phyloP scores from a whole-genome alignment of 2,113 vertebrate genomes.

The Hypomesus transpacificus region DNA sequence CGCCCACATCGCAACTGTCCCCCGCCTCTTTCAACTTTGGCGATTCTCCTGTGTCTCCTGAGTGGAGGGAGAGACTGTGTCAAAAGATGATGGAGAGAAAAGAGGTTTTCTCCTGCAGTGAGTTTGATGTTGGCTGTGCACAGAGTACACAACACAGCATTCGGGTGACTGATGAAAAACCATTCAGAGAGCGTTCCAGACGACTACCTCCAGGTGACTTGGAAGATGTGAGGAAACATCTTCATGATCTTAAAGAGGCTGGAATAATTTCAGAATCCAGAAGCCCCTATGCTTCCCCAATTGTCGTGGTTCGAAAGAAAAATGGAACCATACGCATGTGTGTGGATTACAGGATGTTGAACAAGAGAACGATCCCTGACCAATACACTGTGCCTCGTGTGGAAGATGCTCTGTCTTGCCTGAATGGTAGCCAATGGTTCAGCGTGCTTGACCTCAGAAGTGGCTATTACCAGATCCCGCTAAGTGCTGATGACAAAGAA shows the following conservation, averaged over 20 bases:
- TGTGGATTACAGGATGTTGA: slow-evolving; percentile 4
- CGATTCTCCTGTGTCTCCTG: slow-evolving; percentile 1
- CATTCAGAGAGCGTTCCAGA: slow-evolving; percentile 1
- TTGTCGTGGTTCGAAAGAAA: background rate
- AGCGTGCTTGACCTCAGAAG: slow-evolving; percentile 16
- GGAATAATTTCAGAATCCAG: too few species aligned
- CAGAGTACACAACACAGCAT: slow-evolving; percentile 11
- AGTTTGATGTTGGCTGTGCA: slow-evolving; percentile 27
- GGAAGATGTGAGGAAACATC: too few species aligned
- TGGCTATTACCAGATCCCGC: slow-evolving; percentile 23
- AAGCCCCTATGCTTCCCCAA: too few species aligned
- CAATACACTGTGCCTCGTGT: slow-evolving; percentile 9
- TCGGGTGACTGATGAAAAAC: background rate
- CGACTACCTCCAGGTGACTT: too few species aligned
- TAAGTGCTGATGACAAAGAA: slow-evolving; percentile 13
- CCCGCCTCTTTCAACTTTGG: background rate
- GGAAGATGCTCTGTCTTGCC: slow-evolving; percentile 10
- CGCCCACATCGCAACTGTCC: background rate
- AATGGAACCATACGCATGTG: background rate
- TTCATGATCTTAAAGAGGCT: too few species aligned
- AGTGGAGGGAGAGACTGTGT: slow-evolving; percentile 16
- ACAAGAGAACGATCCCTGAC: slow-evolving; percentile 7
- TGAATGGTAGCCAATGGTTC: slow-evolving; percentile 24
- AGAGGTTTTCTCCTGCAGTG: slow-evolving; percentile 21
- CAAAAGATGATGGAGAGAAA: slow-evolving; percentile 23